Base-by-base conservation (phyloP, 2,888 invertebrate species). In the Standfussiana lucernea region DNA sequence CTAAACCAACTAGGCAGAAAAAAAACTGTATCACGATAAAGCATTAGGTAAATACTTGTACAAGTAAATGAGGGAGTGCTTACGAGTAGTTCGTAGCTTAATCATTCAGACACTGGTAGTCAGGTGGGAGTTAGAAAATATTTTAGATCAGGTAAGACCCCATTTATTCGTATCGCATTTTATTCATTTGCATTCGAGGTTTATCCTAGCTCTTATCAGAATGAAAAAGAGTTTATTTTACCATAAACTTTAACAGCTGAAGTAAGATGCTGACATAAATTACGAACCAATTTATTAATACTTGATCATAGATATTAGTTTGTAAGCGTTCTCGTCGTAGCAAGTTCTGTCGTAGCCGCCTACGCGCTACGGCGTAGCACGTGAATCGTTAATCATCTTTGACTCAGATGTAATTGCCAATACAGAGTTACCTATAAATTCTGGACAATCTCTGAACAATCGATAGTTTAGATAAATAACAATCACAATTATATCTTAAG, bases 291-390 rank as follows among this genome's bases (percentile, higher is more conserved):
- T 47, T 15, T 15, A 77, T 62, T 50, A 2, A 18, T 62, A 53
- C 21, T 61, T 53, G 72, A 74, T 53, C 21, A 13, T 1, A 56
- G 32, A 65, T 42, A 56, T 81, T 35, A 45, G 40, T 47, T 13
- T 35, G 32, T 15, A n/a, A 64, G 15, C 24, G 15, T 15, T 15
- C 42, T 10, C 45, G 81, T 65, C 50, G 78, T 59, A 80, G 64
- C 62, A 47, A 64, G 35, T 56, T 28, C n/a, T 42, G 15, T 42
- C 47, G 75, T 62, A 76, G 77, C 15, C 18, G 61, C 32, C 80
- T 71, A 72, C 77, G 77, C 72, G 61, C 82, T 79, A 82, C 77
- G 82, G 21, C 67, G 79, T 82, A 79, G 79, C 71, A 83, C 83
- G 77, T 83, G 78, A 40, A 40, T 64, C 83, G 53, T 82, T 68